Percentiles rank a stretch among this genome's conserved stretches.
Evolutionary conservation across 1,140 invertebrate species (phyloP).

Genomic region (Maniola jurtina): DNA sequence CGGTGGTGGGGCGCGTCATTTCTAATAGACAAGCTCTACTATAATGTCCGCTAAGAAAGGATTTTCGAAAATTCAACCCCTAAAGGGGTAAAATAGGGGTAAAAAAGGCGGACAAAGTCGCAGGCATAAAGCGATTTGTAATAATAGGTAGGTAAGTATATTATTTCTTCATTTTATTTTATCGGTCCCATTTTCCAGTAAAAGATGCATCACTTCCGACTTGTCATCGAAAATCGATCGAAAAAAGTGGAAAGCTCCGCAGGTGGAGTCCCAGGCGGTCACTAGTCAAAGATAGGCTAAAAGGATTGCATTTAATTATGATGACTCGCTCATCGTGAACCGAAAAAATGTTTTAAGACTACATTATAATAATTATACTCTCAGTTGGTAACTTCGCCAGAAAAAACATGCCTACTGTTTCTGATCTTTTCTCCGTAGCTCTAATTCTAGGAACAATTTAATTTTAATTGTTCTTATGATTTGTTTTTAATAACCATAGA

Average conservation of each 20-base stretch:
- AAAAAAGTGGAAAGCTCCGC: constrained; percentile 7
- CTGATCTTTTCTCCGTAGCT: constrained; percentile 18
- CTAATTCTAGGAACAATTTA: background rate
- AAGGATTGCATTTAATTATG: constrained; percentile 71
- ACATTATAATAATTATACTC: constrained; percentile 72
- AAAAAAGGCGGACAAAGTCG: too few relatives aligned
- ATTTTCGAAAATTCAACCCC: too few relatives aligned
- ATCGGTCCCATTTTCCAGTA: too few relatives aligned
- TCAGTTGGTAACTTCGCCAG: constrained; percentile 32
- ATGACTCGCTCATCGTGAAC: constrained; percentile 59
- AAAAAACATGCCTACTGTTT: constrained; percentile 32
- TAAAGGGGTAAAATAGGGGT: too few relatives aligned
- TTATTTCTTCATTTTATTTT: too few relatives aligned
- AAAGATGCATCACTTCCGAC: background rate
- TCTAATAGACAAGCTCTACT: too few relatives aligned
- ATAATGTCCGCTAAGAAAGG: too few relatives aligned
- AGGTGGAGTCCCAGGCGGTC: constrained; percentile 16
- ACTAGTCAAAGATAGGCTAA: constrained; percentile 40
- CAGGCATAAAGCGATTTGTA: too few relatives aligned
- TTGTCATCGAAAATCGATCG: background rate
- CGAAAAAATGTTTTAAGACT: constrained; percentile 60
- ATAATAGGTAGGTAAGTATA: too few relatives aligned
- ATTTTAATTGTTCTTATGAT: constrained; percentile 5
- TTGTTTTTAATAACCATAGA: background rate
- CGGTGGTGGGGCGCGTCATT: too few relatives aligned